Base-by-base conservation (phyloP, 2,113 vertebrate species). In the Phylloscopus whistleri region DNA sequence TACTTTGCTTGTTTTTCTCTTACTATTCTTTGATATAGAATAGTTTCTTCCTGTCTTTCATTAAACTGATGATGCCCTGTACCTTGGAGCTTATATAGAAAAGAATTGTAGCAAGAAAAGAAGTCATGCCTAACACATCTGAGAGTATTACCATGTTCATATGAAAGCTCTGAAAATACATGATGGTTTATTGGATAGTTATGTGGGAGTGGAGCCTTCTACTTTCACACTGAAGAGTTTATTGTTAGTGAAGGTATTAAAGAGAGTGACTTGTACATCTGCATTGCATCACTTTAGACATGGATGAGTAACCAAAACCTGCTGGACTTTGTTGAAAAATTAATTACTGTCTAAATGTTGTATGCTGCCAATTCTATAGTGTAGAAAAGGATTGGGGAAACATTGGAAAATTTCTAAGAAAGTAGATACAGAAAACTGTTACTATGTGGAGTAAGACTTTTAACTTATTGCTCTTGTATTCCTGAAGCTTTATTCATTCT, bases 31-130 rank as follows among this genome's bases (percentile, higher is more conserved):
- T 96, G 94, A 95, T 95, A 93, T 66, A 75, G 82, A 94, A 92
- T 96, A 92, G 72, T 94, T 97, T 94, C 44, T 93, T 95, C 82
- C 95, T 96, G 93, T 92, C 72, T 96, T 94, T 94, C 90, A 93
- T 97, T 96, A 95, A 95, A 86, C 48, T 90, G 76, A 58, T 90
- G 91, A 84, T 90, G 72, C 35, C 52, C 72, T 70, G 53, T 82
- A 58, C 74, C 43, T 60, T 20, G 0, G 3, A 93, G 48, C 52
- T 88, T 22, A 27, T 83, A 55, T 83, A 43, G 55, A 56, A 90
- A 96, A 94, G 78, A 84, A 64, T 24, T 92, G 55, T 90, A 87
- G 63, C 59, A 93, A 95, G 68, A 80, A 77, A 94, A 94, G 67
- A 94, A 93, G 85, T 92, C 85, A 93, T 78, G 87, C 90, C 56